Evolutionary conservation across 2,888 invertebrate genomes (phyloP).

Genomic region (Monopis laevigella): DNA sequence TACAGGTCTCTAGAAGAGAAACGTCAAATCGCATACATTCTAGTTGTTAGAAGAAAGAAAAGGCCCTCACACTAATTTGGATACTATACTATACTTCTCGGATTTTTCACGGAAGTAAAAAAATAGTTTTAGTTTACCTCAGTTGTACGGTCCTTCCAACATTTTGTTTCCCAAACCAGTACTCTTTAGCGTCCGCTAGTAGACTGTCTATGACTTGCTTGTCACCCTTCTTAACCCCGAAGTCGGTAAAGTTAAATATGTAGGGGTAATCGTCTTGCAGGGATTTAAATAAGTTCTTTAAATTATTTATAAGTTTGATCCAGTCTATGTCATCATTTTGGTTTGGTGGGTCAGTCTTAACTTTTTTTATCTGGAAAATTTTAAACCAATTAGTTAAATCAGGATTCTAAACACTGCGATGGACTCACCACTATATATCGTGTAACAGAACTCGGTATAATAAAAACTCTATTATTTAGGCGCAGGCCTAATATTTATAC

Average conservation of each 20-base stretch:
- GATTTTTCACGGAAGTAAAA: too few relatives aligned
- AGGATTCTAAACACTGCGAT: too few relatives aligned
- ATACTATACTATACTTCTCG: too few relatives aligned
- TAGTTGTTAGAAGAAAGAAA: too few relatives aligned
- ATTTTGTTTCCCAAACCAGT: conserved; percentile 38
- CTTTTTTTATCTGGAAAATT: conserved; percentile 27
- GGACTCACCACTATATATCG: too few relatives aligned
- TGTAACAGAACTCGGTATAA: too few relatives aligned
- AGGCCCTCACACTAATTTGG: too few relatives aligned
- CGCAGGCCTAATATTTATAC: too few relatives aligned
- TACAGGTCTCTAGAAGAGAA: too few relatives aligned
- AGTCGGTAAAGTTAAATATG: conserved; percentile 40
- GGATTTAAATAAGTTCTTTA: conserved; percentile 38
- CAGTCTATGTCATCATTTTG: conserved; percentile 34
- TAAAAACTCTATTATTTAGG: too few relatives aligned
- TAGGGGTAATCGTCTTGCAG: conserved; percentile 44
- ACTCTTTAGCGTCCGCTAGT: conserved; percentile 30
- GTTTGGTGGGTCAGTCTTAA: conserved; percentile 28
- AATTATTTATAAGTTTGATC: conserved; percentile 38
- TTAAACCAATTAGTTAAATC: too few relatives aligned
- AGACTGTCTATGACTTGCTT: conserved; percentile 23
- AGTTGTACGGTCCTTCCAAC: conserved; percentile 36
- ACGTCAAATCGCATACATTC: too few relatives aligned
- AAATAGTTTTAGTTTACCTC: conserved; percentile 28
- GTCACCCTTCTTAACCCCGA: conserved; percentile 31